Evolutionary conservation across 2,888 invertebrate species (phyloP), one percentile per base, ranked within the genome.

Genomic region (Leucophora obtusa): DNA sequence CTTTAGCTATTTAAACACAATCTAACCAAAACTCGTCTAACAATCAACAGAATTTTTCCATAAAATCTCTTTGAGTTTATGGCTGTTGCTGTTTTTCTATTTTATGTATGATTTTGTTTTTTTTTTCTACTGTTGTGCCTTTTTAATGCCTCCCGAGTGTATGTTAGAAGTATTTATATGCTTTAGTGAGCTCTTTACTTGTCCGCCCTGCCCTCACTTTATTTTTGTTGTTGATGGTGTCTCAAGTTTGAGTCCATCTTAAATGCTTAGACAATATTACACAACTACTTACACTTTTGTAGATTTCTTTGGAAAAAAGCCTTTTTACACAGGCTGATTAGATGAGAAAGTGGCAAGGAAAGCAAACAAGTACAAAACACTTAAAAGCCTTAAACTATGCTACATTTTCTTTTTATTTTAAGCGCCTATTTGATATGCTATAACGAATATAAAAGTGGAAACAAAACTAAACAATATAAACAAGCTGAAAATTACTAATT

Each of bases 241-340:
- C 59, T 50, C 54, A 47, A 70, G 59, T 70, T 35, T 70, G 58
- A 59, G 50, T 74, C 54, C 69, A 74, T 74, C 59, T 59, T 15
- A 38, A 62, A 70, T 70, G 74, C 60, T 66, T 75, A 75, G 62
- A 71, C 70, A 70, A 75, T 60, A 75, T 70, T 73, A 66, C 43
- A 56, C 59, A 70, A 58, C 66, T 56, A 75, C 79, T 73, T 70
- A 66, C 60, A 63, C 24, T 38, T 74, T 74, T 70, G 28, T 56
- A 18, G 21, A 66, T 56, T 66, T 66, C 54, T 6, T 47, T n/a
- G 43, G n/a, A 47, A 47, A 38, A 35, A 28, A 24, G 35, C 14
- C 24, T 24, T 17, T 66, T 53, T 21, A 18, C 15, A 21, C 8
- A 38, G 35, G 17, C 14, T 56, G 54, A 59, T 77, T 35, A 60